These are phyloP conservation scores for Chinchilla lanigera DNA, from an alignment of 2,113 vertebrate genomes.

Conservation along the genomic window DNA sequence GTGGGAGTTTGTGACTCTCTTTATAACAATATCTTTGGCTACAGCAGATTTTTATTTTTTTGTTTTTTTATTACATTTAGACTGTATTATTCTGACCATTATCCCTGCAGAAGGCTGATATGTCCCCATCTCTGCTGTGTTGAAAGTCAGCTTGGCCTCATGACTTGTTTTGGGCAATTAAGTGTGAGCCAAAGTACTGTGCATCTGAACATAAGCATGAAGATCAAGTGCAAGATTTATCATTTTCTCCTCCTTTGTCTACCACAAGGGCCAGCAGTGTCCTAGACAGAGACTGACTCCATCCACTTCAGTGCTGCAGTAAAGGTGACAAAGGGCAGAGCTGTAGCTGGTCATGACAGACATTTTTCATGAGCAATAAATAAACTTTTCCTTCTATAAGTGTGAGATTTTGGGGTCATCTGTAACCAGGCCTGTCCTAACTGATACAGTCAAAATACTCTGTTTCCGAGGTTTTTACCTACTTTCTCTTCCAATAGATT, in stretches of 20 bases:
- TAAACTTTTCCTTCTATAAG: background rate
- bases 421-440: constrained; percentile 35
- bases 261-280: background rate
- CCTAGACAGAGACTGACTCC: background rate
- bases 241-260: background rate
- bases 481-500: too few species aligned
- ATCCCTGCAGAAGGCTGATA: background rate
- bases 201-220: constrained; percentile 11
- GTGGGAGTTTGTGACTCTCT: background rate
- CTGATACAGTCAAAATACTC: background rate
- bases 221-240: background rate
- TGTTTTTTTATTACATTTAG: background rate
- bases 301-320: background rate
- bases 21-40: background rate
- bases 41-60: background rate
- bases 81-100: background rate
- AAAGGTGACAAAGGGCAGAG: constrained; percentile 5
- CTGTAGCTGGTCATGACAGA: background rate
- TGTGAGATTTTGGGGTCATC: constrained; percentile 3
- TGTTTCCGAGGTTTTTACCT: too few species aligned
- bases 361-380: constrained; percentile 39
- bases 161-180: constrained; percentile 32
- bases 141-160: background rate
- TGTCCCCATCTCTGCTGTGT: background rate
- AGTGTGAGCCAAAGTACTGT: constrained; percentile 9